phyloP scores from a whole-genome alignment of 2,113 vertebrate species.

The Holacanthus passer region DNA sequence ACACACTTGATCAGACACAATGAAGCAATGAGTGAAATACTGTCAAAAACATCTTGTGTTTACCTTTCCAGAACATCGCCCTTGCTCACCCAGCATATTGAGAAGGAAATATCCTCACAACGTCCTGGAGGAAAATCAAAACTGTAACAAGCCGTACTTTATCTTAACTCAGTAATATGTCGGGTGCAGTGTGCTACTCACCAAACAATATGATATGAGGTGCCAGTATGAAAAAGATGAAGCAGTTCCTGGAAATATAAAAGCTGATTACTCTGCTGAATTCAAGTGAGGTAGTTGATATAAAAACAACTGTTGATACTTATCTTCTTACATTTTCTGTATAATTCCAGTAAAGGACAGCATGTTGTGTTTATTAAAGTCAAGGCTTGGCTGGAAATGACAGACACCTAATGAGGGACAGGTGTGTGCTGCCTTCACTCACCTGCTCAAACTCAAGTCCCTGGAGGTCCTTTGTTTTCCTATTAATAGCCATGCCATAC shows the following conservation, averaged over 20 bases:
- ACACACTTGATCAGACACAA: not conserved
- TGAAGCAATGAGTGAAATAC: not conserved
- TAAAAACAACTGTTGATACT: fast-evolving
- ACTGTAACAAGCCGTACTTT: not conserved
- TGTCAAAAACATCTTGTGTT: not conserved
- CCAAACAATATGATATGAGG: constrained; percentile 54
- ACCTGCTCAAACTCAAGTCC: constrained; percentile 2
- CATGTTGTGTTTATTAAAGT: constrained; percentile 9
- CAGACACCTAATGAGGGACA: constrained; percentile 61
- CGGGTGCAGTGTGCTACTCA: constrained; percentile 43
- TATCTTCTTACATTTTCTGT: constrained; percentile 58
- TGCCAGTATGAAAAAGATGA: constrained; percentile 52
- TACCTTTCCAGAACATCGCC: constrained; percentile 57
- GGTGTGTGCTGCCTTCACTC: constrained; percentile 52
- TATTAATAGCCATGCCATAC: not conserved
- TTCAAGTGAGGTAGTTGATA: fast-evolving
- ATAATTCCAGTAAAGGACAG: not conserved
- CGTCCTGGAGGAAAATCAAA: constrained; percentile 48
- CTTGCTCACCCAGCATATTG: constrained; percentile 76
- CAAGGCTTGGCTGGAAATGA: not conserved
- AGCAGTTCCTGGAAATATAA: constrained; percentile 56
- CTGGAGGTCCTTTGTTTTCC: not conserved
- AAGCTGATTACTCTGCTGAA: not conserved
- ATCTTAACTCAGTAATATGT: not conserved
- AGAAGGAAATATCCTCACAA: constrained; percentile 62